Evolutionary conservation across 2,888 invertebrate species (phyloP).

Genomic region (Aspidapion aeneum): DNA sequence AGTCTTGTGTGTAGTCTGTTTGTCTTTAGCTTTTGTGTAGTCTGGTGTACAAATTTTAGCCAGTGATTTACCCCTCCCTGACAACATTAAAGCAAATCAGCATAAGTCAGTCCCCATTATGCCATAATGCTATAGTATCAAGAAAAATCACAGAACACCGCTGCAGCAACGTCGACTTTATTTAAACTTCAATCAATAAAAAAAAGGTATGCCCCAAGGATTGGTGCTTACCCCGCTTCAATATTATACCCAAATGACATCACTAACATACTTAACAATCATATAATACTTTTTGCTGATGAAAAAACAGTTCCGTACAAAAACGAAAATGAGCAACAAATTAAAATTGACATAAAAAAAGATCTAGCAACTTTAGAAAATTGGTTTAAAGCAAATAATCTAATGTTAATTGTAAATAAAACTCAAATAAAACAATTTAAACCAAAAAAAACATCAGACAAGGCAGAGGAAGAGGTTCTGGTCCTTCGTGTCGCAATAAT

Average conservation of each 20-base stretch:
- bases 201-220: neutral
- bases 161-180: no score
- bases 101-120: no score
- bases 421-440: neutral
- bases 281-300: neutral
- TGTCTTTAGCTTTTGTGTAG: no score
- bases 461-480: neutral
- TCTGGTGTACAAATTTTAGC: no score
- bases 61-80: no score
- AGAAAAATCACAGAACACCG: no score
- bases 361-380: neutral
- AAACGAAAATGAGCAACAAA: neutral
- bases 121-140: no score
- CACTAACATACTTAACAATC: neutral
- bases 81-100: no score
- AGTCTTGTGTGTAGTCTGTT: no score
- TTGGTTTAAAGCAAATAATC: neutral
- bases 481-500: neutral
- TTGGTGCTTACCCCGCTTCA: neutral
- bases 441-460: neutral
- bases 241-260: neutral
- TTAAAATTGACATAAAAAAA: neutral
- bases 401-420: no score
- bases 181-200: neutral
- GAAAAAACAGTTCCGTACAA: neutral